Percentiles rank a stretch among this genome's conserved stretches.
phyloP scores from a whole-genome alignment of 2,888 invertebrate genomes.

The Heliconius ethilla region DNA sequence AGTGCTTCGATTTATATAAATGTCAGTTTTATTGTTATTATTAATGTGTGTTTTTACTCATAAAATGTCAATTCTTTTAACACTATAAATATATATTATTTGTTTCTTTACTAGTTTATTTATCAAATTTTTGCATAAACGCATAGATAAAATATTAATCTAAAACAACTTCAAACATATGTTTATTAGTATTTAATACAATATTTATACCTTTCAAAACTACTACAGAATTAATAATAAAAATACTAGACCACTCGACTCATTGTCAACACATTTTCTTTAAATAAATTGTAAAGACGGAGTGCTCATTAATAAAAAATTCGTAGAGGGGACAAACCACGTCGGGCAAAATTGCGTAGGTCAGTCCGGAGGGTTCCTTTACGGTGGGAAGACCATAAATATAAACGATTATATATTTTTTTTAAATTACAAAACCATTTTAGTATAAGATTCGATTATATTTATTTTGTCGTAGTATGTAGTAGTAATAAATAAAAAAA shows the following conservation, averaged over 20 bases:
- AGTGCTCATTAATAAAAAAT: constrained; percentile 42
- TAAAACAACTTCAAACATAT: neutral
- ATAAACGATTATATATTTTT: constrained; percentile 1
- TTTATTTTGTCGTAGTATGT: no score
- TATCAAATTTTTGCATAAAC: neutral
- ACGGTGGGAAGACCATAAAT: neutral
- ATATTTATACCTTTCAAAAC: neutral
- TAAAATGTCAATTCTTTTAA: neutral
- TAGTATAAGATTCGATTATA: no score
- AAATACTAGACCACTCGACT: constrained; percentile 8
- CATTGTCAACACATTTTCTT: constrained; percentile 25
- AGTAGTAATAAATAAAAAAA: no score
- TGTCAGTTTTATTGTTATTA: neutral
- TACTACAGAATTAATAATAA: neutral
- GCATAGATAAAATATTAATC: neutral
- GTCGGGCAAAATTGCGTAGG: constrained; percentile 48
- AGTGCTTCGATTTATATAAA: constrained; percentile 27
- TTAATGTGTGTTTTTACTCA: constrained; percentile 5
- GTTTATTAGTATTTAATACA: neutral
- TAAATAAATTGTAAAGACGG: constrained; percentile 30
- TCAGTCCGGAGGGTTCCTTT: constrained; percentile 45
- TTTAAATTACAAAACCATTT: no score
- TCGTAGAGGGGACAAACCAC: constrained; percentile 42
- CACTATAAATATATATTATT: neutral
- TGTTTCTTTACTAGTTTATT: neutral